Conservation (phyloP, 2,113 vertebrate species). For the Xiphorhynchus elegans region DNA sequence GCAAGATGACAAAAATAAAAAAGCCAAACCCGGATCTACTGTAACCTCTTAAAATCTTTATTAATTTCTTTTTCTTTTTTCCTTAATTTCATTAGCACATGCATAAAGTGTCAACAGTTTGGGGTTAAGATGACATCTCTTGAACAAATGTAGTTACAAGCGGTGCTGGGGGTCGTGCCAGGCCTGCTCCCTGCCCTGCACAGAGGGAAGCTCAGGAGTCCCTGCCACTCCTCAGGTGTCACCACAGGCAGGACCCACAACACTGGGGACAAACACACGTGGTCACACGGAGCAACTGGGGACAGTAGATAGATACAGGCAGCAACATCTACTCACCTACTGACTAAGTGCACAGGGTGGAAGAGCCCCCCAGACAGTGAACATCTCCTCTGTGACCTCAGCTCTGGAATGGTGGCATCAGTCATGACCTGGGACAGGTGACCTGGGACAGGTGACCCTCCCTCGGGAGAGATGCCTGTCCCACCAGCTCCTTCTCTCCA, state of each 20-base stretch:
- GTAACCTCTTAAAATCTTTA: constrained; percentile 73
- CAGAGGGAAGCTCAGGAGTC: constrained; percentile 33
- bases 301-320: constrained; percentile 65
- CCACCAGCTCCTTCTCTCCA: not conserved
- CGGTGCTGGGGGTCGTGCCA: constrained; percentile 7
- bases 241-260: constrained; percentile 62
- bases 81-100: constrained; percentile 65
- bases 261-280: constrained; percentile 56
- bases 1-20: not conserved
- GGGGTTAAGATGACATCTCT: constrained; percentile 61
- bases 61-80: not conserved
- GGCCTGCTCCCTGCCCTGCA: constrained; percentile 40
- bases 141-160: constrained; percentile 65
- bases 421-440: not conserved
- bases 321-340: constrained; percentile 71
- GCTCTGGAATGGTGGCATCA: not conserved
- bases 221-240: constrained; percentile 26
- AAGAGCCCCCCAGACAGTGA: constrained; percentile 23
- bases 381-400: not conserved
- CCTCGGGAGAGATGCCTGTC: not conserved
- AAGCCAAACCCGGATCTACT: not conserved
- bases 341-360: constrained; percentile 64
- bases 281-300: constrained; percentile 68
- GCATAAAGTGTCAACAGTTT: constrained; percentile 76
- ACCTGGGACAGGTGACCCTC: not conserved